phyloP scores from a whole-genome alignment of 2,888 invertebrate species.

The Tortrix viridana region DNA sequence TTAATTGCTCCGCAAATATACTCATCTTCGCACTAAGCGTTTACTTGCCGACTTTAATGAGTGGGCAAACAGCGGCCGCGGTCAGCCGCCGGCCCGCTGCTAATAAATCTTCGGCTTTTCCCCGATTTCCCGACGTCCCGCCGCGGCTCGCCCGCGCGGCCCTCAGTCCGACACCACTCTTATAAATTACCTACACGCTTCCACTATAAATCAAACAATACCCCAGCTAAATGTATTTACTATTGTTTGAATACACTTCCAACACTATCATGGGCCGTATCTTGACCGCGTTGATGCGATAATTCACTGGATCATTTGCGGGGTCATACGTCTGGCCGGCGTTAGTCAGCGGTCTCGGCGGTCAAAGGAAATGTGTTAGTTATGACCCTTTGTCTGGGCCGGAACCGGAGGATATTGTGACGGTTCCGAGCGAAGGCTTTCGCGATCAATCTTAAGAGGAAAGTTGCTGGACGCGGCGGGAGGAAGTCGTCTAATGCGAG shows the following conservation, averaged over 20 bases:
- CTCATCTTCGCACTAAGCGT: slow-evolving; percentile 81
- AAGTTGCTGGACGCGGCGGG: slow-evolving; percentile 56
- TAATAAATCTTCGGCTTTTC: slow-evolving; percentile 82
- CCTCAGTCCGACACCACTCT: slow-evolving; percentile 62
- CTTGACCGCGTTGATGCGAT: slow-evolving; percentile 54
- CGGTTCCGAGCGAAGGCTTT: slow-evolving; percentile 60
- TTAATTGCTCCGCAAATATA: slow-evolving; percentile 83
- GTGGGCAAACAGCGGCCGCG: slow-evolving; percentile 76
- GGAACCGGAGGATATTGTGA: slow-evolving; percentile 71
- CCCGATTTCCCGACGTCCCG: slow-evolving; percentile 80
- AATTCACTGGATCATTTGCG: slow-evolving; percentile 60
- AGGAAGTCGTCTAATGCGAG: slow-evolving; percentile 72
- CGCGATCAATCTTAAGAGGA: slow-evolving; percentile 64
- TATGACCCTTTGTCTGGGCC: slow-evolving; percentile 66
- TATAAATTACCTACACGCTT: slow-evolving; percentile 83
- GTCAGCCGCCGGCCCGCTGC: slow-evolving; percentile 69
- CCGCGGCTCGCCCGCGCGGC: slow-evolving; percentile 46
- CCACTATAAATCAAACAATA: slow-evolving; percentile 81
- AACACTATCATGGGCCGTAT: slow-evolving; percentile 59
- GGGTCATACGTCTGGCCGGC: slow-evolving; percentile 55
- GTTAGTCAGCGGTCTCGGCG: slow-evolving; percentile 64
- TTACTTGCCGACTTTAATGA: slow-evolving; percentile 81
- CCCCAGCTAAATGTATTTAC: slow-evolving; percentile 80
- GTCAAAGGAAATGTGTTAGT: slow-evolving; percentile 65
- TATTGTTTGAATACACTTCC: slow-evolving; percentile 80